Conservation (phyloP, 1,140 invertebrate species). For the Lethrus apterus region DNA sequence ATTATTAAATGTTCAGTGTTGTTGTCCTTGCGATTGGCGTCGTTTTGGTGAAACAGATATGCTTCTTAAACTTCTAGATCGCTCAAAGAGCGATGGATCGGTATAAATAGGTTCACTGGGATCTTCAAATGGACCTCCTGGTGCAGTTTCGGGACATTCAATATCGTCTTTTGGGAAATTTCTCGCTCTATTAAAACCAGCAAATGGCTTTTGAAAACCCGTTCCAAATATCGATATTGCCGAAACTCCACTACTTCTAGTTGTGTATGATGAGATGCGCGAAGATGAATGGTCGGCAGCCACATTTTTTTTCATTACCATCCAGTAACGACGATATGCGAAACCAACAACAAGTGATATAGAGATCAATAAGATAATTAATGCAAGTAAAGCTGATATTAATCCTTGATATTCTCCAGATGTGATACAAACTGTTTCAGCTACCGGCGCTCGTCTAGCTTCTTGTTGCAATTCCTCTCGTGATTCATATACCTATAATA, state of each 20-base stretch:
- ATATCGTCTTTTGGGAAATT: slow-evolving; percentile 34
- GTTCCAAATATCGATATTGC: slow-evolving; percentile 36
- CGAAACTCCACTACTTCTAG: slow-evolving; percentile 30
- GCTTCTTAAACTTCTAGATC: slow-evolving; percentile 58
- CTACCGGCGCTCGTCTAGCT: slow-evolving; percentile 48
- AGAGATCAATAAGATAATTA: slow-evolving; percentile 60
- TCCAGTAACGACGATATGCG: slow-evolving; percentile 64
- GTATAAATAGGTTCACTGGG: slow-evolving; percentile 90
- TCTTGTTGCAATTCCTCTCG: slow-evolving; percentile 63
- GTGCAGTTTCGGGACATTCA: slow-evolving; percentile 28
- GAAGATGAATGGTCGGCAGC: slow-evolving; percentile 44
- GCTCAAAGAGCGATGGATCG: slow-evolving; percentile 83
- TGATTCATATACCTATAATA: slow-evolving; percentile 55
- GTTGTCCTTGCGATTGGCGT: slow-evolving; percentile 21
- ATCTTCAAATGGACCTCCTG: slow-evolving; percentile 57
- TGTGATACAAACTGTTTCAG: slow-evolving; percentile 64
- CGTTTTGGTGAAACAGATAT: slow-evolving; percentile 39
- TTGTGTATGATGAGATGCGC: slow-evolving; percentile 28
- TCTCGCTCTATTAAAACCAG: slow-evolving; percentile 39
- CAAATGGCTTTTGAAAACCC: slow-evolving; percentile 33
- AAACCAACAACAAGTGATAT: slow-evolving; percentile 56
- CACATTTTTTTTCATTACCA: slow-evolving; percentile 60
- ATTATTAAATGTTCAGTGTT: too few species aligned
- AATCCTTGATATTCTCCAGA: slow-evolving; percentile 69
- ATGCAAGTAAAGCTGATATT: slow-evolving; percentile 60